Evolutionary conservation across 35 echinoderm and acorn worm species (phyloP).

Genomic region (Lytechinus variegatus): DNA sequence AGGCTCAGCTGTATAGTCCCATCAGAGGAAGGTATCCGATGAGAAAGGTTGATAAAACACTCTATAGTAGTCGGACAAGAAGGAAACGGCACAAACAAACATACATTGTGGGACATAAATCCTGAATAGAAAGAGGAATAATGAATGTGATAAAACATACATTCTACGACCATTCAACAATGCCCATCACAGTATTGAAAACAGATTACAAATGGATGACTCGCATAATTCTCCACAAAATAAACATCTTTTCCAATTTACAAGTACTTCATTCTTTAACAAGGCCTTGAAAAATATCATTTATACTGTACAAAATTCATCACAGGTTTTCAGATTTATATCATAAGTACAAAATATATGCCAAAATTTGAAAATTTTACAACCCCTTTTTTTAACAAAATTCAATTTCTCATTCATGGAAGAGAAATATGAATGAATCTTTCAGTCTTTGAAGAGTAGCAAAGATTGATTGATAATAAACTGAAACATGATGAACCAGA

Average conservation of each 20-base stretch:
- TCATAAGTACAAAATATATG: neutral
- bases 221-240: neutral
- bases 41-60: too few species aligned
- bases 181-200: neutral
- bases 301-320: neutral
- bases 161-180: too few species aligned
- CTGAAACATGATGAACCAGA: neutral
- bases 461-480: neutral
- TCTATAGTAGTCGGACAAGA: too few species aligned
- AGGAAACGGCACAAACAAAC: too few species aligned
- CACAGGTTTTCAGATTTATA: neutral
- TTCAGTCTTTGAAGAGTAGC: too few species aligned
- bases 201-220: neutral
- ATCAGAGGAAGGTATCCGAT: too few species aligned
- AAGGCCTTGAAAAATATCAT: neutral
- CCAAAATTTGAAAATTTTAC: neutral
- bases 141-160: too few species aligned
- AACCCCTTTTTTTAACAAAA: neutral
- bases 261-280: neutral
- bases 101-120: too few species aligned
- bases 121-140: too few species aligned
- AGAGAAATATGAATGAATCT: too few species aligned
- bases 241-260: neutral
- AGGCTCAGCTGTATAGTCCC: too few species aligned
- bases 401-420: too few species aligned